Percentiles rank a stretch among this genome's conserved stretches.
Conservation (phyloP, 2,113 vertebrate genomes). For the Centropus unirufus region DNA sequence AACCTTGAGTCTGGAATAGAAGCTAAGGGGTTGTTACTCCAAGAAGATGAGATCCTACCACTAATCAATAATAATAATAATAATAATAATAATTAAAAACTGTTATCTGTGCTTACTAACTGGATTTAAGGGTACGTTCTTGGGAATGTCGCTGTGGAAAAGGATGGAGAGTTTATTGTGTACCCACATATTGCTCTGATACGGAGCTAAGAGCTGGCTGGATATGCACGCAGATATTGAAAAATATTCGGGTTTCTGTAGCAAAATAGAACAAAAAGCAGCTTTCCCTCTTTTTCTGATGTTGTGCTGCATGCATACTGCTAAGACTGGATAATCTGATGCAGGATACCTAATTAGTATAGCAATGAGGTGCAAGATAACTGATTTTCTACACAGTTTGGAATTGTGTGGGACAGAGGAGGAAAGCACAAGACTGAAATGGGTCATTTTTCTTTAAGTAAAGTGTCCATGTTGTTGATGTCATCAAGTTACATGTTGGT, state of each 20-base stretch:
- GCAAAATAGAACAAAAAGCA: background rate
- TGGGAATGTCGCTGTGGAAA: background rate
- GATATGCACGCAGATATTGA: background rate
- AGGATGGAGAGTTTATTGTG: background rate
- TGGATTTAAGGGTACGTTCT: background rate
- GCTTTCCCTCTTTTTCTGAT: background rate
- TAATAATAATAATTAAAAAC: too few relatives aligned
- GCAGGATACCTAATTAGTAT: background rate
- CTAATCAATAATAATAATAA: too few relatives aligned
- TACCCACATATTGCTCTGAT: background rate
- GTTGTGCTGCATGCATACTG: background rate
- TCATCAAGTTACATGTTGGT: background rate
- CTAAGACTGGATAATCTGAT: background rate
- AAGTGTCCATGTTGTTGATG: background rate
- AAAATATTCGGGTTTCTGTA: background rate
- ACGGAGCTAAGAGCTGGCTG: background rate
- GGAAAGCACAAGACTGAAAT: background rate
- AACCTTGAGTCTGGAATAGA: background rate
- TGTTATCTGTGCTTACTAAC: background rate
- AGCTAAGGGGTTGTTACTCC: background rate
- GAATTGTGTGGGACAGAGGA: background rate
- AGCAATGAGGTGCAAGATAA: background rate
- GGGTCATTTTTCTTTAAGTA: background rate
- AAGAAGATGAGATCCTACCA: too few relatives aligned
- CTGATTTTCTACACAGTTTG: background rate